Conservation (phyloP, 2,888 invertebrate genomes). For the Serrognathus titanus region DNA sequence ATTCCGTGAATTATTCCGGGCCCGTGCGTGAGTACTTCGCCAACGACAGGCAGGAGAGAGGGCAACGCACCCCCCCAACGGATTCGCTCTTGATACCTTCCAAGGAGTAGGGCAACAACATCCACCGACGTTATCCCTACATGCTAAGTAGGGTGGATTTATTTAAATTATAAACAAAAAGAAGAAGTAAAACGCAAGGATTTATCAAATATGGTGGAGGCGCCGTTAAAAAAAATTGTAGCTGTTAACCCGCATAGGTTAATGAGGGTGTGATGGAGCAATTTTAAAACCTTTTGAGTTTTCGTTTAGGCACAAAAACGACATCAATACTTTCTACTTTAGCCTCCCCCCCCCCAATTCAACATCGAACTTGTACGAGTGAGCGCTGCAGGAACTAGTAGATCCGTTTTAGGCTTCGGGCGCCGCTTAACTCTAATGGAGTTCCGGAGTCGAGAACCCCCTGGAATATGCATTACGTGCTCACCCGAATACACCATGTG, state of each 20-base stretch:
- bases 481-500: conserved; percentile 22
- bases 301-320: conserved; percentile 16
- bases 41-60: conserved; percentile 14
- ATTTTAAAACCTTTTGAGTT: neutral
- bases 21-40: conserved; percentile 16
- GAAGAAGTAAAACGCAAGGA: neutral
- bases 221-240: too few species aligned
- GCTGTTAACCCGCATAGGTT: too few species aligned
- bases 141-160: neutral
- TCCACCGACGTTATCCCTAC: neutral
- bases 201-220: neutral
- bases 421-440: conserved; percentile 27
- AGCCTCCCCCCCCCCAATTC: neutral
- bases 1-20: conserved; percentile 12
- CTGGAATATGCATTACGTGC: conserved; percentile 14
- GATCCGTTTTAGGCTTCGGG: conserved; percentile 24
- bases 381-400: conserved; percentile 16
- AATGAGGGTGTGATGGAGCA: too few species aligned
- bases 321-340: conserved; percentile 17
- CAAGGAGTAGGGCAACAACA: neutral
- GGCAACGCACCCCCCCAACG: conserved; percentile 14
- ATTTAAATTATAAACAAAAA: neutral
- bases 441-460: conserved; percentile 21
- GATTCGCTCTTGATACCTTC: conserved; percentile 12
- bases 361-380: conserved; percentile 16